Evolutionary conservation across 2,113 vertebrate genomes (phyloP), one percentile per base, ranked within the genome.

Genomic region (Pavo muticus): DNA sequence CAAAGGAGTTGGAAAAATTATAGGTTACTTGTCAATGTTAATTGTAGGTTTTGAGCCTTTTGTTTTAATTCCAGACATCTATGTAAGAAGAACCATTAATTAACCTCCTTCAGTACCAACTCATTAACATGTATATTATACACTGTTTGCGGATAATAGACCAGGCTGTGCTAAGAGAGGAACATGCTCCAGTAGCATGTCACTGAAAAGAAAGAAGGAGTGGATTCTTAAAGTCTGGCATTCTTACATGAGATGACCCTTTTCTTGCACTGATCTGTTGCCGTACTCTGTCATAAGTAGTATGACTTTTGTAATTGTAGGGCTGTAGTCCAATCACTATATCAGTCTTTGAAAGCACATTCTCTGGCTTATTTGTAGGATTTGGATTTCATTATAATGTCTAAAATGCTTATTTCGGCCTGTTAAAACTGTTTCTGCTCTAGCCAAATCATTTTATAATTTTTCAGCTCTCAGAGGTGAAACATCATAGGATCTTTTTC

Each of bases 11-110:
- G 89, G 67, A 68, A 93, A 97, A 98, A 98, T 97, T 97, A 91
- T 67, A 96, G 88, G 94, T 96, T 98, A 95, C 64, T 97, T 97
- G 81, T 39, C 81, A 91, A 78, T 95, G 78, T 80, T 97, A 98
- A 98, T 98, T 97, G 35, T 77, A 93, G 91, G 92, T 59, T 97
- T 96, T 87, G 47, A 95, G 80, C 10, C 76, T 97, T 97, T 97
- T 97, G 95, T 97, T 97, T 97, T 91, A 96, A 97, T 96, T 97
- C 78, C 87, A 97, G 94, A 96, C 92, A 96, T 94, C 93, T 82
- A 56, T 86, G 94, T 92, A 97, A 97, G 95, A 94, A 91, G 93
- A 98, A 97, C 96, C 96, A 73, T 93, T 95, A 96, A 98, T 98
- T 98, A 98, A 95, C 76, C 87, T 96, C 96, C 94, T 91, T 94